phyloP scores from a whole-genome alignment of 2,888 invertebrate species.

The Tineola bisselliella region DNA sequence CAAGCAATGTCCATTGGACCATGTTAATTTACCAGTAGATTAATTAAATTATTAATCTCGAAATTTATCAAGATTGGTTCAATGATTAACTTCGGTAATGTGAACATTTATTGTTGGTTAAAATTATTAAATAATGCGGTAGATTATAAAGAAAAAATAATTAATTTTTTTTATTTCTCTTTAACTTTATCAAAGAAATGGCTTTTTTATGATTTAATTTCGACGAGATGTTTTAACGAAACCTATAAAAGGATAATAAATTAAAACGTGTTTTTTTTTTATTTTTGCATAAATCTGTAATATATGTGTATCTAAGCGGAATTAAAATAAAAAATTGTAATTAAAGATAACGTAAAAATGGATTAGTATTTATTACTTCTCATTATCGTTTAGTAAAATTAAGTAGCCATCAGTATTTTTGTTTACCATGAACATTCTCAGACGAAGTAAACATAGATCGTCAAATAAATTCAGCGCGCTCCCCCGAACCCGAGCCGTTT shows the following conservation, averaged over 20 bases:
- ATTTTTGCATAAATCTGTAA: too few relatives aligned
- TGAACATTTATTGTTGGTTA: background rate
- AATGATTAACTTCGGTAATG: background rate
- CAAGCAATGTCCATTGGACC: constrained; percentile 17
- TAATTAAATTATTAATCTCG: constrained; percentile 32
- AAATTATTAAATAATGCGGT: background rate
- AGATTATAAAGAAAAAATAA: background rate
- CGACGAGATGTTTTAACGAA: background rate
- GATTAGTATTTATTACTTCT: background rate
- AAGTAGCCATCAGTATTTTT: constrained; percentile 9
- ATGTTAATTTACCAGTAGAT: constrained; percentile 27
- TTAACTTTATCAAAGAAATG: background rate
- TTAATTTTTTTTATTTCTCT: background rate
- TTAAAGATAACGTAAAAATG: background rate
- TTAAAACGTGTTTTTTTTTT: background rate
- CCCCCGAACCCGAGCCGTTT: constrained; percentile 10
- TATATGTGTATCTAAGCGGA: too few relatives aligned
- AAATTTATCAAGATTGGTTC: constrained; percentile 3
- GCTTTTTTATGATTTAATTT: background rate
- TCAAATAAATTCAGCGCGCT: constrained; percentile 13
- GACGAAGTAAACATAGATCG: constrained; percentile 16
- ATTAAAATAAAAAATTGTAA: background rate
- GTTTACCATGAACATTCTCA: constrained; percentile 12
- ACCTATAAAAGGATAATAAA: background rate
- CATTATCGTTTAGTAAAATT: constrained; percentile 6